These are phyloP conservation scores for Epizoanthus rinbou DNA, from an alignment of 92 coral and sea anemone genomes.

Conservation along the genomic window DNA sequence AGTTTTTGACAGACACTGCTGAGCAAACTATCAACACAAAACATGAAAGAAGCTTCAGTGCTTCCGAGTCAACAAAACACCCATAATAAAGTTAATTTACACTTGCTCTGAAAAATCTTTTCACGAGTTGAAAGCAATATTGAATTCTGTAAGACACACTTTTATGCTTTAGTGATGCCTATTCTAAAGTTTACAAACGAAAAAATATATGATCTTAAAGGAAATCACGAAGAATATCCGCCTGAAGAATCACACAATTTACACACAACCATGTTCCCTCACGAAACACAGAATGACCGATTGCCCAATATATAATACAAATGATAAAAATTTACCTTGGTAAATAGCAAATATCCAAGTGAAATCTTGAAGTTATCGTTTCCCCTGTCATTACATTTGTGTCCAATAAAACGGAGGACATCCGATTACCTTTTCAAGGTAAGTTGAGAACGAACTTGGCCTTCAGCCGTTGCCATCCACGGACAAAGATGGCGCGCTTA, in stretches of 20 bases:
- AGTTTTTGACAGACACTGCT: not conserved
- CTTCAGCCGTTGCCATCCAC: constrained; percentile 57
- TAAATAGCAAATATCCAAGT: not conserved
- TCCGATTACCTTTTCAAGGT: constrained; percentile 39
- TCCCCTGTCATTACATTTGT: constrained; percentile 38
- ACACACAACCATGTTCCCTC: constrained; percentile 16
- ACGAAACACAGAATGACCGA: constrained; percentile 24
- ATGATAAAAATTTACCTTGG: constrained; percentile 20
- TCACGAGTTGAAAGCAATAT: not conserved
- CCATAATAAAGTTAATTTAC: constrained; percentile 16
- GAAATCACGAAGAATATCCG: not conserved
- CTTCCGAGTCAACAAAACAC: constrained; percentile 30
- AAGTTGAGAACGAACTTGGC: constrained; percentile 49
- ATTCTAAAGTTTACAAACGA: not conserved
- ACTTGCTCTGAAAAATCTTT: constrained; percentile 23
- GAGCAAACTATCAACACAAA: not conserved
- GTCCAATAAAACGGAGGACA: constrained; percentile 24
- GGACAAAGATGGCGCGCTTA: constrained; percentile 99
- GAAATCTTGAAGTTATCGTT: constrained; percentile 8
- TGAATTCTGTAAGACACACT: not conserved
- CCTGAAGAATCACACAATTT: not conserved
- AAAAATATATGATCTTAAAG: not conserved
- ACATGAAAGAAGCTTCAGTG: constrained; percentile 5
- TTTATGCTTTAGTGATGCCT: not conserved
- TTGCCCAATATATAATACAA: constrained; percentile 26